Percentiles rank a stretch among this genome's conserved stretches.
phyloP scores from a whole-genome alignment of 2,797 vertebrate genomes.

The Phrynocephalus guinanensis region DNA sequence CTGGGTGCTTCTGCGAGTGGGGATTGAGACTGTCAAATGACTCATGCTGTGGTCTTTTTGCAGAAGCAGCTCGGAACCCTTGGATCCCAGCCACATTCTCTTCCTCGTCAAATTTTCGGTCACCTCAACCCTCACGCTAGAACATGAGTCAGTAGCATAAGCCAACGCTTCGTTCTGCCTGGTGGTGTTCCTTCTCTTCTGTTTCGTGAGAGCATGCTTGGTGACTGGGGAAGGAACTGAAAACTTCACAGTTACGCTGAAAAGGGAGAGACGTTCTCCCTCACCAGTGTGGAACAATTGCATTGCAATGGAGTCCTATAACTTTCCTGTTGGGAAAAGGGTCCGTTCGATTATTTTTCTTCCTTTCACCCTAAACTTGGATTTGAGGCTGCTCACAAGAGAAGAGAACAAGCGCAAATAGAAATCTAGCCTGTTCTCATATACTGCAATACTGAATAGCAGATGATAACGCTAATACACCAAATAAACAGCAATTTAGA shows the following conservation, averaged over 20 bases:
- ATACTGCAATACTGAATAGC: too few relatives aligned
- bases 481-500: too few relatives aligned
- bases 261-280: background rate
- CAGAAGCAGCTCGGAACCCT: background rate
- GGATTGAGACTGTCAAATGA: too few relatives aligned
- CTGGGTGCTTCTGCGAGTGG: too few relatives aligned
- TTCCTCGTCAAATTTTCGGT: background rate
- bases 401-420: too few relatives aligned
- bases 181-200: background rate
- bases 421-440: too few relatives aligned
- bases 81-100: background rate
- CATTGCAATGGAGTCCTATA: too few relatives aligned
- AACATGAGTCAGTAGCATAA: background rate
- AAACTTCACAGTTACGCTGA: background rate
- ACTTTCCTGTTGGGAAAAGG: background rate
- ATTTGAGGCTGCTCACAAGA: too few relatives aligned
- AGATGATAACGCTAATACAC: too few relatives aligned
- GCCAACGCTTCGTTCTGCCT: background rate
- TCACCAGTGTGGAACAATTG: background rate
- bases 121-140: background rate
- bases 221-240: background rate
- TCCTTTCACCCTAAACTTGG: too few relatives aligned
- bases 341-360: too few relatives aligned
- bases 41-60: background rate
- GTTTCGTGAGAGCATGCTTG: background rate